Evolutionary conservation across 2,888 invertebrate genomes (phyloP).

Genomic region (Polydrusus cervinus): DNA sequence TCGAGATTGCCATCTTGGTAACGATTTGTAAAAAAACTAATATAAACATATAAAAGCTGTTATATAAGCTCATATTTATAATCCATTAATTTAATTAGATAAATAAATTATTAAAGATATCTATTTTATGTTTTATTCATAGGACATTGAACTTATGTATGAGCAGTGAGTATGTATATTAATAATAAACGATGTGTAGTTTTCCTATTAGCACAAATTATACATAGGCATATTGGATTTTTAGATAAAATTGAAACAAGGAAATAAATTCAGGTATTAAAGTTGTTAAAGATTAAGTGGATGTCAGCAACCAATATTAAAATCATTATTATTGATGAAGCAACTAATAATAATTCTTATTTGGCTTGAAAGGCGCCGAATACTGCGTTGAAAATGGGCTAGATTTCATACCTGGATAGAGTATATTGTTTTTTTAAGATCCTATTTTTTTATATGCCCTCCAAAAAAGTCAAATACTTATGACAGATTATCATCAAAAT

Average conservation of each 20-base stretch:
- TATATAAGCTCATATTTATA: conserved; percentile 33
- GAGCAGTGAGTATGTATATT: background rate
- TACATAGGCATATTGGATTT: background rate
- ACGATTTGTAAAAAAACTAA: background rate
- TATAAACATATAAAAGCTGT: background rate
- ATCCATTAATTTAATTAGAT: conserved; percentile 24
- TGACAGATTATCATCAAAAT: too few relatives aligned
- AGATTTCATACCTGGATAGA: too few relatives aligned
- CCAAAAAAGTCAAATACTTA: too few relatives aligned
- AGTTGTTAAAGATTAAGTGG: background rate
- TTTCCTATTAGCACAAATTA: conserved; percentile 31
- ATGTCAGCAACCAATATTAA: background rate
- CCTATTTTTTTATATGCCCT: too few relatives aligned
- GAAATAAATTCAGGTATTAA: background rate
- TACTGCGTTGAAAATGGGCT: too few relatives aligned
- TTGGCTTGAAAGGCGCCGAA: too few relatives aligned
- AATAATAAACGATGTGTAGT: conserved; percentile 32
- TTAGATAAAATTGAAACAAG: background rate
- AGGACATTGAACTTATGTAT: conserved; percentile 38
- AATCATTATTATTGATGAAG: background rate
- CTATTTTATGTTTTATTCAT: conserved; percentile 42
- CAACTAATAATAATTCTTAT: background rate
- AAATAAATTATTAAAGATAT: conserved; percentile 36
- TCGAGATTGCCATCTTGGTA: background rate
- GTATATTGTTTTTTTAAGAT: too few relatives aligned